These are phyloP conservation scores for Catharus fuscescens DNA, from an alignment of 2,113 vertebrate species.

Conservation along the genomic window DNA sequence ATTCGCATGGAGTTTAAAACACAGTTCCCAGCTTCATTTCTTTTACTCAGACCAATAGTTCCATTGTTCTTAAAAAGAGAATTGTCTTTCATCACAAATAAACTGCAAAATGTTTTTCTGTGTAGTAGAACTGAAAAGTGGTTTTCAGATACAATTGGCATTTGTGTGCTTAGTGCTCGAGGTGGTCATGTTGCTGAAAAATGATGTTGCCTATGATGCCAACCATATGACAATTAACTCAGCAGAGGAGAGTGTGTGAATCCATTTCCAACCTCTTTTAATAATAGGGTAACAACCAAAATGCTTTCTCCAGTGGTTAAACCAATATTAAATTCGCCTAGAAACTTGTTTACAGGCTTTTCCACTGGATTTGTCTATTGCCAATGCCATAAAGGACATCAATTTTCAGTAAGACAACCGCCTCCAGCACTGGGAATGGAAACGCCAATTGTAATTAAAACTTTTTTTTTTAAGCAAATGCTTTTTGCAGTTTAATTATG, in stretches of 20 bases:
- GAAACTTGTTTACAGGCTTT: conserved; percentile 49
- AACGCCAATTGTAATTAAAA: conserved; percentile 66
- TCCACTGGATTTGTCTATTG: conserved; percentile 57
- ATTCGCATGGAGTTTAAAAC: background rate
- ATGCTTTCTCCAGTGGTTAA: conserved; percentile 56
- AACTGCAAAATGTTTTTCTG: background rate
- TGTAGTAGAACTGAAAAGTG: background rate
- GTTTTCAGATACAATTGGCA: background rate
- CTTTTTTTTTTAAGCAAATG: conserved; percentile 36
- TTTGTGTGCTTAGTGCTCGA: conserved; percentile 17
- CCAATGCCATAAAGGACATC: conserved; percentile 53
- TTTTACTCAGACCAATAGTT: conserved; percentile 2
- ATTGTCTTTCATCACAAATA: conserved; percentile 17
- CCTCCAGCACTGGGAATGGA: conserved; percentile 64
- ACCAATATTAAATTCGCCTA: conserved; percentile 35
- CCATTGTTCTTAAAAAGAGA: conserved; percentile 13
- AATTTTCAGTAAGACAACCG: conserved; percentile 48
- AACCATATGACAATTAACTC: conserved; percentile 37
- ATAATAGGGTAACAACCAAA: conserved; percentile 49
- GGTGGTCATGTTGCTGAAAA: conserved; percentile 44
- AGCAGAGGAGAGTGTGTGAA: conserved; percentile 39
- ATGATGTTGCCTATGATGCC: conserved; percentile 19
- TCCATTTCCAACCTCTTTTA: conserved; percentile 58
- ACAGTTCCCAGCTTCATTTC: background rate
- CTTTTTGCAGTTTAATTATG: conserved; percentile 47